phyloP scores from a whole-genome alignment of 1,140 invertebrate genomes.

The Parapsyche elsis region DNA sequence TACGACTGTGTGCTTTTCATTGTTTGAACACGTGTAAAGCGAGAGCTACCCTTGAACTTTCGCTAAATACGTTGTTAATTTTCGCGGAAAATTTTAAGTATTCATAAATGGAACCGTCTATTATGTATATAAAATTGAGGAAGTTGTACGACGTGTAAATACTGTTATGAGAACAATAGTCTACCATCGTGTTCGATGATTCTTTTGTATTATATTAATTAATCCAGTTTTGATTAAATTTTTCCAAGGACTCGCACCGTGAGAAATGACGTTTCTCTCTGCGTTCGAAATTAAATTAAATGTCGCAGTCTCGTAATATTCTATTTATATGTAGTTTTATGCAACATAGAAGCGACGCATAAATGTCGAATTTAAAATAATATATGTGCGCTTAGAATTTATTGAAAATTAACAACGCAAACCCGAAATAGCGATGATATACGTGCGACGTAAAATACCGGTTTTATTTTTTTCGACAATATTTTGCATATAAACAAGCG shows the following conservation, averaged over 20 bases:
- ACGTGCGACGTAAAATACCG: neutral
- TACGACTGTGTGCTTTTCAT: neutral
- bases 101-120: neutral
- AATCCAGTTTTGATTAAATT: too few species aligned
- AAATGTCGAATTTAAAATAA: conserved; percentile 11
- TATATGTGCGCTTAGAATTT: neutral
- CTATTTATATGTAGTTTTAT: conserved; percentile 16
- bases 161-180: neutral
- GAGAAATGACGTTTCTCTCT: too few species aligned
- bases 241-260: too few species aligned
- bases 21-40: neutral
- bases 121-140: neutral
- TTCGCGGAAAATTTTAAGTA: neutral
- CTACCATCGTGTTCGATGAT: neutral
- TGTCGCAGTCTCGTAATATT: neutral
- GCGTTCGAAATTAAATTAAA: conserved; percentile 1
- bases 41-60: neutral
- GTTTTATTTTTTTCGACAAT: neutral
- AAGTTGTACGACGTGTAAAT: neutral
- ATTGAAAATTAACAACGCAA: neutral
- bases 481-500: neutral
- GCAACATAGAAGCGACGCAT: conserved; percentile 7
- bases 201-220: too few species aligned
- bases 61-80: neutral
- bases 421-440: neutral